Percentiles rank a stretch among this genome's conserved stretches.
Conservation (phyloP, 2,888 invertebrate species). For the Xiphydria camelus region DNA sequence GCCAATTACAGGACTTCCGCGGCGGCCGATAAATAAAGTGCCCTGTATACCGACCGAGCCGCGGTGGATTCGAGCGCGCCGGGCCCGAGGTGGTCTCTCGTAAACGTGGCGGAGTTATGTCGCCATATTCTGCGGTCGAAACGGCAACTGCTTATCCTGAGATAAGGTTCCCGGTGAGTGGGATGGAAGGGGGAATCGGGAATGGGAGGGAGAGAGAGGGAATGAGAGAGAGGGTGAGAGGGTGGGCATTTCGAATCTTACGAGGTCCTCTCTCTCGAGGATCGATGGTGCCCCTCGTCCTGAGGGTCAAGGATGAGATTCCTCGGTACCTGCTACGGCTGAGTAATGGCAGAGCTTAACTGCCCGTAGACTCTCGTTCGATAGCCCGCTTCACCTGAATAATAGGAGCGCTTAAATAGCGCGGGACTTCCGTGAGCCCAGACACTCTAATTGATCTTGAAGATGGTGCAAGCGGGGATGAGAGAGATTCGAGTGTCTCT, state of each 20-base stretch:
- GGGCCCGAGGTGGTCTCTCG: no score
- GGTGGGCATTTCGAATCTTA: neutral
- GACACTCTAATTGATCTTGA: constrained; percentile 29
- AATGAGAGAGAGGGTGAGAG: neutral
- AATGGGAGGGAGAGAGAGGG: neutral
- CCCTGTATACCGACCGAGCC: no score
- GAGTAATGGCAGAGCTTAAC: neutral
- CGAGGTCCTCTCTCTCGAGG: neutral
- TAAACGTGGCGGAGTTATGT: neutral
- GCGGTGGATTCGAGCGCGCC: no score
- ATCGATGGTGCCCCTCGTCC: neutral
- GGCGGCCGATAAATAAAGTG: no score
- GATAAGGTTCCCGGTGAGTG: neutral
- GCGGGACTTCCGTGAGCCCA: constrained; percentile 24
- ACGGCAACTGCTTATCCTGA: neutral
- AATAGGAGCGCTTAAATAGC: constrained; percentile 7
- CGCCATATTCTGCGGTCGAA: neutral
- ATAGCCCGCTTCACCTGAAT: constrained; percentile 2
- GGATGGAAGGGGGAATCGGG: no score
- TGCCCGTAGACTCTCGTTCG: neutral
- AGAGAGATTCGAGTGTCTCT: constrained; percentile 5
- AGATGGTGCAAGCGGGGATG: constrained; percentile 11
- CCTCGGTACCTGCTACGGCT: neutral
- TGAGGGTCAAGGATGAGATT: neutral
- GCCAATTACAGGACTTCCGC: no score